A percentile compares a stretch with the other conserved stretches of the same genome.
phyloP scores from a whole-genome alignment of 2,113 vertebrate genomes.

The Coracopsis vasa region DNA sequence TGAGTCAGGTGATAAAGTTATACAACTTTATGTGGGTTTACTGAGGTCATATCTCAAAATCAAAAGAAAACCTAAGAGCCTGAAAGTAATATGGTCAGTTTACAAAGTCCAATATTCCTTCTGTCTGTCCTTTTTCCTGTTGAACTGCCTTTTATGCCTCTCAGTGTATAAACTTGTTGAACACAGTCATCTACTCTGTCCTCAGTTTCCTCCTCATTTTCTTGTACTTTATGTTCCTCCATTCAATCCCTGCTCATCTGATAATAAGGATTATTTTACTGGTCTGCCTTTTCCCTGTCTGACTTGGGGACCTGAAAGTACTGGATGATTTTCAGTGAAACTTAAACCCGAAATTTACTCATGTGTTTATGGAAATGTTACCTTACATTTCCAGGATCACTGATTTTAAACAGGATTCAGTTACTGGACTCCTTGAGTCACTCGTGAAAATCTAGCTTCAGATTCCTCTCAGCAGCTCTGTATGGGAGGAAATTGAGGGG shows the following conservation, averaged over 20 bases:
- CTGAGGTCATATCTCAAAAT: neutral
- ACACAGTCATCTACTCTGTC: neutral
- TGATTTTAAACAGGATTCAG: conserved; percentile 37
- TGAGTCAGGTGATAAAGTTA: neutral
- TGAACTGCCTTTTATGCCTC: neutral
- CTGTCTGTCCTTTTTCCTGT: neutral
- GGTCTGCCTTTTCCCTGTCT: neutral
- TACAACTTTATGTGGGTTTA: neutral
- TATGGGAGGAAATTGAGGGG: conserved; percentile 49
- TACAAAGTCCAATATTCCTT: neutral
- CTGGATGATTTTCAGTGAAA: neutral
- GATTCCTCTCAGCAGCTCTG: conserved; percentile 13
- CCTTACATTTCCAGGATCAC: conserved; percentile 11
- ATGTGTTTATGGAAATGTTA: conserved; percentile 19
- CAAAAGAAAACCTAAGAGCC: neutral
- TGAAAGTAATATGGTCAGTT: neutral
- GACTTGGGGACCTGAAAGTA: neutral
- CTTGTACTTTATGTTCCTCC: neutral
- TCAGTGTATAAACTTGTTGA: neutral
- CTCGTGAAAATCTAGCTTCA: conserved; percentile 23
- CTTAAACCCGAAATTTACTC: conserved; percentile 23
- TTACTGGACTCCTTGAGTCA: neutral
- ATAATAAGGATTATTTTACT: neutral
- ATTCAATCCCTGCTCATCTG: neutral
- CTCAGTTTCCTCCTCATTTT: conserved; percentile 7